phyloP scores from a whole-genome alignment of 2,888 invertebrate genomes.

The Geotrupes spiniger region DNA sequence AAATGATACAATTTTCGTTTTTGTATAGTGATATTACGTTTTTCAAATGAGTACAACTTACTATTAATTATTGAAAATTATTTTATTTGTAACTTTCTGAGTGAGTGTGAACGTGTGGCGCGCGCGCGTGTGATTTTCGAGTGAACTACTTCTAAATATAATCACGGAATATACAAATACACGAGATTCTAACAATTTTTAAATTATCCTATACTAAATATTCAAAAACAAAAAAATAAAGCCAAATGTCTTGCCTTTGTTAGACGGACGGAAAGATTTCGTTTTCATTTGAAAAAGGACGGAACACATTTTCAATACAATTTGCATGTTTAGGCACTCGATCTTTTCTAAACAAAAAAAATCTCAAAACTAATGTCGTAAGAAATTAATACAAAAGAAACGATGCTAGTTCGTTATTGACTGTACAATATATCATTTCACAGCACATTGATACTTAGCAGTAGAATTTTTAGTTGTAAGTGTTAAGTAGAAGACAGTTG shows the following conservation, averaged over 20 bases:
- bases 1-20: constrained; percentile 25
- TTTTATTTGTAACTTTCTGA: constrained; percentile 9
- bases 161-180: constrained; percentile 18
- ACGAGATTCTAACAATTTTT: constrained; percentile 40
- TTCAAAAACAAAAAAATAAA: constrained; percentile 12
- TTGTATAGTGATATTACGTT: constrained; percentile 43
- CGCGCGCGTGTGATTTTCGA: constrained; percentile 9
- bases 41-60: constrained; percentile 36
- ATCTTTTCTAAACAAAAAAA: constrained; percentile 34
- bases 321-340: constrained; percentile 45
- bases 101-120: constrained; percentile 10
- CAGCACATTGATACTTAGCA: constrained; percentile 53
- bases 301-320: constrained; percentile 36
- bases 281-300: constrained; percentile 29
- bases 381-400: constrained; percentile 24
- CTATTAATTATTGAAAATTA: constrained; percentile 19
- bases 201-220: constrained; percentile 29
- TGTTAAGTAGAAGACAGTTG: constrained; percentile 63
- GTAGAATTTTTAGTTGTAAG: constrained; percentile 68
- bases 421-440: constrained; percentile 47
- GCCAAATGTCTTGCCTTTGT: constrained; percentile 35
- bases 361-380: constrained; percentile 10
- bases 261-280: constrained; percentile 18
- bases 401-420: constrained; percentile 38
- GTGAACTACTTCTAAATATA: constrained; percentile 14